These are phyloP conservation scores for Cydia fagiglandana DNA, from an alignment of 1,140 invertebrate genomes.

Conservation along the genomic window DNA sequence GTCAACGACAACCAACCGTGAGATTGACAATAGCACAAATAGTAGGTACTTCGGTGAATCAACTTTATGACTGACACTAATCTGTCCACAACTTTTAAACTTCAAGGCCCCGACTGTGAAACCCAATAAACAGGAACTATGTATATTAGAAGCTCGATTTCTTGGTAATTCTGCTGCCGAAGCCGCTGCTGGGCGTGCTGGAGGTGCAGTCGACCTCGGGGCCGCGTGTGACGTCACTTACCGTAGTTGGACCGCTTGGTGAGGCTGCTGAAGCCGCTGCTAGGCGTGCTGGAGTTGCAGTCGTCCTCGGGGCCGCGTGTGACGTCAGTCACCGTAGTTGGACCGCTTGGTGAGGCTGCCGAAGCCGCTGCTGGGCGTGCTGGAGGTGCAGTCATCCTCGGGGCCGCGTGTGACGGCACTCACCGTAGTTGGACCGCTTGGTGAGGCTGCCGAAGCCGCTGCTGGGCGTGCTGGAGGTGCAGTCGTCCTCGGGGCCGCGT, in stretches of 20 bases:
- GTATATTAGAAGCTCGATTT: too few species aligned
- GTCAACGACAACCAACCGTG: conserved; percentile 27
- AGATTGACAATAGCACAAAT: too few species aligned
- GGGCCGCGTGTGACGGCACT: conserved; percentile 67
- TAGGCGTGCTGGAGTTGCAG: too few species aligned
- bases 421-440: conserved; percentile 82
- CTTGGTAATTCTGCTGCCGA: too few species aligned
- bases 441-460: conserved; percentile 91
- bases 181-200: too few species aligned
- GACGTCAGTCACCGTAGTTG: conserved; percentile 54
- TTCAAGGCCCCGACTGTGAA: too few species aligned
- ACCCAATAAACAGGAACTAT: too few species aligned
- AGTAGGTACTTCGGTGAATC: too few species aligned
- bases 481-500: conserved; percentile 80
- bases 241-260: conserved; percentile 84
- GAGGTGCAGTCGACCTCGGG: too few species aligned
- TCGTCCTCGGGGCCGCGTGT: background rate
- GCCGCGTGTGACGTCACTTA: conserved; percentile 34
- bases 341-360: conserved; percentile 90
- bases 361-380: conserved; percentile 89
- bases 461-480: conserved; percentile 86
- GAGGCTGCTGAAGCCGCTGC: conserved; percentile 61
- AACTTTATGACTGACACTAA: too few species aligned
- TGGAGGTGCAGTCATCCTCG: conserved; percentile 82
- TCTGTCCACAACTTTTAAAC: too few species aligned